Evolutionary conservation across 2,113 vertebrate genomes (phyloP).

Genomic region (Tenrec ecaudatus): DNA sequence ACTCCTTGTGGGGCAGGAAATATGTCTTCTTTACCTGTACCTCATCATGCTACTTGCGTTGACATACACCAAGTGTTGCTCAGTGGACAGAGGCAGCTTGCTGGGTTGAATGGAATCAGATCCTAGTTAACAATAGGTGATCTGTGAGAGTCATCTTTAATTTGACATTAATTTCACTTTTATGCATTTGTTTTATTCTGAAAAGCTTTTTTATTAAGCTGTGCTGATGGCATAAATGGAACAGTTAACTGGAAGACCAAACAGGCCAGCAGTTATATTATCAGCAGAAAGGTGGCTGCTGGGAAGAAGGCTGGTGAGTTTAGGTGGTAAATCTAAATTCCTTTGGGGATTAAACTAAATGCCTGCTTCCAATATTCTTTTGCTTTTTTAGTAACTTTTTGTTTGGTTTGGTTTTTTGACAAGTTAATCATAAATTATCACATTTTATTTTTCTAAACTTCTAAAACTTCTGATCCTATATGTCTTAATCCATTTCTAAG

Average conservation of each 20-base stretch:
- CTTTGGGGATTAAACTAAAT: slow-evolving; percentile 74
- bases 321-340: slow-evolving; percentile 82
- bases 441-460: slow-evolving; percentile 69
- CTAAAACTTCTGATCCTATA: slow-evolving; percentile 47
- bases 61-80: slow-evolving; percentile 20
- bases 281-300: slow-evolving; percentile 93
- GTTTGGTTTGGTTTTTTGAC: slow-evolving; percentile 73
- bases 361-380: slow-evolving; percentile 75
- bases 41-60: not conserved
- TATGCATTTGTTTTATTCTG: slow-evolving; percentile 90
- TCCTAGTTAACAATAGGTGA: slow-evolving; percentile 69
- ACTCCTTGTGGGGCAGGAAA: not conserved
- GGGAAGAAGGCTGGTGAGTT: slow-evolving; percentile 95
- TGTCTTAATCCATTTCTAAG: slow-evolving; percentile 74
- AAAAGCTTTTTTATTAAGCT: slow-evolving; percentile 93
- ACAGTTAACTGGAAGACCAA: slow-evolving; percentile 92
- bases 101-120: slow-evolving; percentile 56
- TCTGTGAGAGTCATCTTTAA: slow-evolving; percentile 76
- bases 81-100: slow-evolving; percentile 40
- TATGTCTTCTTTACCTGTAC: not conserved
- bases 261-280: slow-evolving; percentile 90
- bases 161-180: slow-evolving; percentile 85
- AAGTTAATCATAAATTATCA: slow-evolving; percentile 73
- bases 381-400: slow-evolving; percentile 76
- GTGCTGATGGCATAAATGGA: slow-evolving; percentile 89